phyloP scores from a whole-genome alignment of 35 echinoderm and acorn worm genomes.

The Nesometra sesokonis region DNA sequence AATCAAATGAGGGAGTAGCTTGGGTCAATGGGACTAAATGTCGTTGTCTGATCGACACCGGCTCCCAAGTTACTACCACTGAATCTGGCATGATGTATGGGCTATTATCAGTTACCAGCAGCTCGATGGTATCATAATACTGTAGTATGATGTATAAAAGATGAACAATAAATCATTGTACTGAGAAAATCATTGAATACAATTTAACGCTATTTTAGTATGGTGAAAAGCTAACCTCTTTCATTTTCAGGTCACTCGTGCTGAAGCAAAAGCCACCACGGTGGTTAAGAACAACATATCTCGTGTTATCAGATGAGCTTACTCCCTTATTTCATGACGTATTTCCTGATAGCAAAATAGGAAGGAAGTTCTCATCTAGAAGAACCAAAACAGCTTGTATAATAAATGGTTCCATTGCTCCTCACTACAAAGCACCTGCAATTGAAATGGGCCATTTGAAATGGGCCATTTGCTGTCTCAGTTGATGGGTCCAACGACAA shows the following conservation, averaged over 20 bases:
- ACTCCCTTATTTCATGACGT: conserved; percentile 5
- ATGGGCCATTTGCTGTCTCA: neutral
- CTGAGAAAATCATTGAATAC: no score
- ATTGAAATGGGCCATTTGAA: neutral
- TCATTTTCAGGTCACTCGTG: neutral
- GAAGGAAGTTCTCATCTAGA: neutral
- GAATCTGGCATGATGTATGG: no score
- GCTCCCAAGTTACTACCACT: conserved; percentile 29
- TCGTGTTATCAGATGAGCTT: conserved; percentile 3
- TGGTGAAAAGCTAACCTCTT: neutral
- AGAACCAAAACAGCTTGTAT: conserved; percentile 13
- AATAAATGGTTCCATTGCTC: neutral
- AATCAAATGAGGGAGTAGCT: neutral
- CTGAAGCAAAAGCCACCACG: conserved; percentile 10
- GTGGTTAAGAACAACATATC: conserved; percentile 6
- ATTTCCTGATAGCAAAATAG: conserved; percentile 15
- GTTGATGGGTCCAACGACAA: conserved; percentile 1
- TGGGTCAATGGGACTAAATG: neutral
- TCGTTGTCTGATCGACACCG: conserved; percentile 11
- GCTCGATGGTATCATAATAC: no score
- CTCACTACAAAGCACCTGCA: neutral
- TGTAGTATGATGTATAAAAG: no score
- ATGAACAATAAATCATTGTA: no score
- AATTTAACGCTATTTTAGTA: no score
- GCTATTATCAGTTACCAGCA: no score